Percentiles rank a stretch among this genome's conserved stretches.
These are phyloP conservation scores for Andinoacara biseriatus DNA, from an alignment of 2,113 vertebrate genomes.

Conservation along the genomic window DNA sequence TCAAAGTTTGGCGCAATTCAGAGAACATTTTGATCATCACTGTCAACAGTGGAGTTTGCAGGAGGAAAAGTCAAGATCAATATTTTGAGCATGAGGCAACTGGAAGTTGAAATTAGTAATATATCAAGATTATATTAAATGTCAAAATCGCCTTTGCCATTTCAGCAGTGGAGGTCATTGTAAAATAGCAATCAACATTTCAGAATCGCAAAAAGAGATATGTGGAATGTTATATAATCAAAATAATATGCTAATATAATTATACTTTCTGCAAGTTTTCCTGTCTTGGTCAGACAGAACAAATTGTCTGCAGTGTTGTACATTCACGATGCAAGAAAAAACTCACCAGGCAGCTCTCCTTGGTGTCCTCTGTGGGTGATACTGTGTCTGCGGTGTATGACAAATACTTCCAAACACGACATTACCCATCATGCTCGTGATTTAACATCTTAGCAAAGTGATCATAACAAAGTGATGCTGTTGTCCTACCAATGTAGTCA, in stretches of 20 bases:
- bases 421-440: not conserved
- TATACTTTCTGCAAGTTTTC: not conserved
- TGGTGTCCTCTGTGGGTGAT: not conserved
- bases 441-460: not conserved
- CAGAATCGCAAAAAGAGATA: not conserved
- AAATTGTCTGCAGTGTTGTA: not conserved
- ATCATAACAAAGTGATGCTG: not conserved
- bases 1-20: conserved; percentile 41
- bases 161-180: not conserved
- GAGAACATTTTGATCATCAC: conserved; percentile 34
- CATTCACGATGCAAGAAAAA: not conserved
- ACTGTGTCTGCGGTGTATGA: not conserved
- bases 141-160: not conserved
- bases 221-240: not conserved
- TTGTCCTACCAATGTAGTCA: not conserved
- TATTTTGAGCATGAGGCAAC: not conserved
- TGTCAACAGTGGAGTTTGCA: conserved; percentile 4
- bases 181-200: not conserved
- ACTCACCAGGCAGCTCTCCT: not conserved
- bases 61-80: conserved; percentile 8
- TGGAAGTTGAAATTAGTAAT: not conserved
- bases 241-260: not conserved
- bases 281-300: not conserved
- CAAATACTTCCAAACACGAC: not conserved
- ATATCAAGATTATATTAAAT: conserved; percentile 8